A percentile compares a stretch with the other conserved stretches of the same genome.
phyloP scores from a whole-genome alignment of 2,888 invertebrate genomes.

The Cyrtodaria siliqua region DNA sequence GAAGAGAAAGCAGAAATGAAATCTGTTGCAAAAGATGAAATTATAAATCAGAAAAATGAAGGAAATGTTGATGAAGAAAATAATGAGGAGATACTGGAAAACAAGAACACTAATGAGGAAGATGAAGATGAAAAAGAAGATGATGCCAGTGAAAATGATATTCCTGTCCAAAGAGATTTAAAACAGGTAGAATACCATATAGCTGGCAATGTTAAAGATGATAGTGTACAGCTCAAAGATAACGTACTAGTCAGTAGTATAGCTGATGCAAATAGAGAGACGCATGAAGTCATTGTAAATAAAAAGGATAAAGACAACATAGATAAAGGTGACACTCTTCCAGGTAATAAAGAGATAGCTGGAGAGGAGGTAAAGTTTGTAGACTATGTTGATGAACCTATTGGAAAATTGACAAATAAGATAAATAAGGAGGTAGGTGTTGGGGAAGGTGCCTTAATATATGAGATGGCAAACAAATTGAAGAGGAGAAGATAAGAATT shows the following conservation, averaged over 20 bases:
- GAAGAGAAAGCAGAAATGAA: background rate
- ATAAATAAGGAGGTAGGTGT: background rate
- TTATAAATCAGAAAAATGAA: background rate
- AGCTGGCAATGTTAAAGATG: background rate
- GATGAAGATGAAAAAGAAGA: slow-evolving; percentile 7
- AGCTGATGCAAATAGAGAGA: background rate
- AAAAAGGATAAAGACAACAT: background rate
- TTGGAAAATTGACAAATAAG: slow-evolving; percentile 11
- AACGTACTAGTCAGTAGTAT: no score
- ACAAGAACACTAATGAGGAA: background rate
- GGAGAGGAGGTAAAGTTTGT: background rate
- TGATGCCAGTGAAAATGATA: slow-evolving; percentile 2
- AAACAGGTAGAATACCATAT: slow-evolving; percentile 3
- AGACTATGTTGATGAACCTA: slow-evolving; percentile 13
- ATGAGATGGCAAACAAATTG: background rate
- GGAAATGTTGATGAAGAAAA: background rate
- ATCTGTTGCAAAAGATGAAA: background rate
- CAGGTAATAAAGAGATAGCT: background rate
- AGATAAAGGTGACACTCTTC: slow-evolving; percentile 1
- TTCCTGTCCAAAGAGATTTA: slow-evolving; percentile 29
- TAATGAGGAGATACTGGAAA: background rate
- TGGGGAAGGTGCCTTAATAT: background rate
- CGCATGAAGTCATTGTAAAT: background rate
- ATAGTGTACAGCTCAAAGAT: background rate
- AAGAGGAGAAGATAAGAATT: slow-evolving; percentile 3